Base-by-base conservation (phyloP, 1,140 invertebrate genomes). In the Apis cerana region DNA sequence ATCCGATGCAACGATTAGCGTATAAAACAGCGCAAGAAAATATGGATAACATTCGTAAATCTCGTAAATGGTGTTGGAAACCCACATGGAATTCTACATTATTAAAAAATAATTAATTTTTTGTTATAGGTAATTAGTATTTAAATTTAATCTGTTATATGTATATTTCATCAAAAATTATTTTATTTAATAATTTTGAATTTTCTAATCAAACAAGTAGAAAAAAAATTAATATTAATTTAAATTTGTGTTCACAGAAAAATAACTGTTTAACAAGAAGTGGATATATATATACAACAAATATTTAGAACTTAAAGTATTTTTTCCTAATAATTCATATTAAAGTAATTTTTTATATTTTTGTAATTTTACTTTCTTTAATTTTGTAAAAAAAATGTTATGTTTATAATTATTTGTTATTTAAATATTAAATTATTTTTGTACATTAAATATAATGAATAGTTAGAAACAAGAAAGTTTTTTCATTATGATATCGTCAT, bases 21-120 rank as follows among this genome's bases (percentile, higher is more conserved):
- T 89, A 91, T 43, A 91, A 93, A 87, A 83, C 88, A 17, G 94
- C 94, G 1, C 90, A 92, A 84, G 93, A 94, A 81, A 94, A 91
- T 72, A 94, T 94, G 93, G 91, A 92, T 33, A 89, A 48, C 15
- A 72, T 94, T 17, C 91, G 92, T 64, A 89, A 93, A 77, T 94
- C 93, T 2, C 90, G 94, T 0, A 94, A 93, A 84, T 93, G 91
- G 91, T 94, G 93, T 78, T 93, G 88, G 89, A 93, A 88, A 81
- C 93, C 93, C 52, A 90, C 88, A 13, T 94, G 92, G 91, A 85
- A 92, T 72, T 88, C 86, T 75, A 52, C 50, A 13, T 77, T 72
- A 12, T 27, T 10, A 23, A 75, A n/a, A 43, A 67, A 52, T 15
- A 23, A 75, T 17, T 82, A 19, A 61, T 58, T 68, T 12, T 76